These are phyloP conservation scores for Coregonus sp. DNA, from an alignment of 2,797 vertebrate species.

Conservation along the genomic window DNA sequence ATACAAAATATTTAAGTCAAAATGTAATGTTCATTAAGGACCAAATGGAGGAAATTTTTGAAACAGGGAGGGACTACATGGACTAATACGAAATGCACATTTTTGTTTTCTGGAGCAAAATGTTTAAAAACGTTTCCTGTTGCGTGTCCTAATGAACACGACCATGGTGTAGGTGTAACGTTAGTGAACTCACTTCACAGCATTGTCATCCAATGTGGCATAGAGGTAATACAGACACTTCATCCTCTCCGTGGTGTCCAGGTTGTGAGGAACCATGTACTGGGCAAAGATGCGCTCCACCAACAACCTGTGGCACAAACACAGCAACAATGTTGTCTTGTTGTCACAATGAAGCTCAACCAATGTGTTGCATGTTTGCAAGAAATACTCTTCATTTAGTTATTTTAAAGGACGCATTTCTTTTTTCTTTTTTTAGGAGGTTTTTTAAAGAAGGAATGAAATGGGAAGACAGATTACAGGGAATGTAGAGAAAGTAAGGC, in stretches of 20 bases:
- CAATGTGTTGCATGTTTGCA: too few species aligned
- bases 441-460: too few species aligned
- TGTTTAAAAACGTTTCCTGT: neutral
- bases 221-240: slow-evolving; percentile 98
- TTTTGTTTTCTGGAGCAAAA: too few species aligned
- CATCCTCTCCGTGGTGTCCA: slow-evolving; percentile 94
- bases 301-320: slow-evolving; percentile 79
- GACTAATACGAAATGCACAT: too few species aligned
- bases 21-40: neutral
- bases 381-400: too few species aligned
- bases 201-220: slow-evolving; percentile 92
- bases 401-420: too few species aligned
- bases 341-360: neutral
- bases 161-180: neutral
- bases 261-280: slow-evolving; percentile 96
- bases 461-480: too few species aligned
- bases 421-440: too few species aligned
- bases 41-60: neutral
- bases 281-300: slow-evolving; percentile 98
- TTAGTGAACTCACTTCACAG: slow-evolving; percentile 87
- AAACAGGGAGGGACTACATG: too few species aligned
- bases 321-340: neutral
- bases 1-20: too few species aligned
- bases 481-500: too few species aligned
- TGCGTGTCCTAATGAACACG: neutral